A percentile compares a stretch with the other conserved stretches of the same genome.
Conservation (phyloP, 2,888 invertebrate species). For the Invenusta paracnida region DNA sequence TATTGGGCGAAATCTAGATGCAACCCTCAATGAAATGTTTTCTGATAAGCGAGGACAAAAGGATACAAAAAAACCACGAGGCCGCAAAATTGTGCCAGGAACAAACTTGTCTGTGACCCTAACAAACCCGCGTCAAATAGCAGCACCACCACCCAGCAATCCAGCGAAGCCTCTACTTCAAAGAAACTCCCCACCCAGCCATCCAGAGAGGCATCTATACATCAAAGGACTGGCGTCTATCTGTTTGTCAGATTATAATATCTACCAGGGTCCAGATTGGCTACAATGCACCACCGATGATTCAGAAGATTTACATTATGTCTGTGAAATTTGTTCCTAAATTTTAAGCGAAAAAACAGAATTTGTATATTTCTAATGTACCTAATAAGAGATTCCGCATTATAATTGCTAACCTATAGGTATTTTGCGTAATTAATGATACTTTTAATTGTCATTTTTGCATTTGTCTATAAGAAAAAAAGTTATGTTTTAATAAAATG, state of each 20-base stretch:
- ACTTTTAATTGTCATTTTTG: not conserved
- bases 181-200: not conserved
- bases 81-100: not conserved
- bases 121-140: not conserved
- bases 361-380: not conserved
- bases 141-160: not conserved
- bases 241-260: not conserved
- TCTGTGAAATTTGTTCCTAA: not conserved
- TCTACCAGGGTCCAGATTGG: not conserved
- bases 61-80: not conserved
- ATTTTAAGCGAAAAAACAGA: not conserved
- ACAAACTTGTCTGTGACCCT: not conserved
- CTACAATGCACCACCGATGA: not conserved
- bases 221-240: not conserved
- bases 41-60: not conserved
- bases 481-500: not conserved
- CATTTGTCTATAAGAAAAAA: not conserved
- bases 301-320: not conserved
- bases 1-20: not conserved
- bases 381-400: not conserved
- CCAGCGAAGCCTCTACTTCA: not conserved
- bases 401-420: not conserved
- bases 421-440: not conserved
- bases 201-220: not conserved
- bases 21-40: not conserved